These are phyloP conservation scores for Garrulus glandarius DNA, from an alignment of 2,797 vertebrate species.

Conservation along the genomic window DNA sequence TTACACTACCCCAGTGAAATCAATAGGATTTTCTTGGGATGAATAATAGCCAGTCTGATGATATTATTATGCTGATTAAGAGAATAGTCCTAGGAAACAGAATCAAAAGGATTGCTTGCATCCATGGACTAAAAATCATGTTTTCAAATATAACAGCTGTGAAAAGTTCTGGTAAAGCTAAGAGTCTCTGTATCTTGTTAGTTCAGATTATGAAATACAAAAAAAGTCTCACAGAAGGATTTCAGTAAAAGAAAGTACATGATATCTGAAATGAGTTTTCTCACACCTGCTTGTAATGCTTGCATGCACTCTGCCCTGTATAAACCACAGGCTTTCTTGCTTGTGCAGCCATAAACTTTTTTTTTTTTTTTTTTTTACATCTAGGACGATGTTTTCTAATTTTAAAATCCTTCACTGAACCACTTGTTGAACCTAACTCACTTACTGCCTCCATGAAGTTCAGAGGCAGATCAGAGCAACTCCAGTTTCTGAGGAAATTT, in stretches of 20 bases:
- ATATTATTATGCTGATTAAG: conserved; percentile 33
- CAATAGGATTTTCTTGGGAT: conserved; percentile 33
- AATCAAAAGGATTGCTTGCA: background rate
- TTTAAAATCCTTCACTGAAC: background rate
- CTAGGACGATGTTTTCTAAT: background rate
- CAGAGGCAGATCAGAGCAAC: background rate
- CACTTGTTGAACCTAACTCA: background rate
- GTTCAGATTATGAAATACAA: background rate
- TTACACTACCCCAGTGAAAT: conserved; percentile 4
- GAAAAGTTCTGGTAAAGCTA: background rate
- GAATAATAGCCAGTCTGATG: background rate
- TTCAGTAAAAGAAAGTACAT: background rate
- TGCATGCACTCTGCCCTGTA: background rate
- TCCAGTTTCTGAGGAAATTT: background rate
- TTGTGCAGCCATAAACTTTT: background rate
- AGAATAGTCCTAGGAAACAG: background rate
- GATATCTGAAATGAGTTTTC: background rate
- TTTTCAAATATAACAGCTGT: background rate
- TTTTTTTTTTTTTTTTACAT: background rate
- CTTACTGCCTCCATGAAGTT: background rate
- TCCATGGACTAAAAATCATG: background rate
- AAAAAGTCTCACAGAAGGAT: background rate
- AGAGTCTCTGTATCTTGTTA: background rate
- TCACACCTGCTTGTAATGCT: background rate
- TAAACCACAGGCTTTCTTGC: background rate